Conservation (phyloP, 1,140 invertebrate species). For the Camponotus floridanus region DNA sequence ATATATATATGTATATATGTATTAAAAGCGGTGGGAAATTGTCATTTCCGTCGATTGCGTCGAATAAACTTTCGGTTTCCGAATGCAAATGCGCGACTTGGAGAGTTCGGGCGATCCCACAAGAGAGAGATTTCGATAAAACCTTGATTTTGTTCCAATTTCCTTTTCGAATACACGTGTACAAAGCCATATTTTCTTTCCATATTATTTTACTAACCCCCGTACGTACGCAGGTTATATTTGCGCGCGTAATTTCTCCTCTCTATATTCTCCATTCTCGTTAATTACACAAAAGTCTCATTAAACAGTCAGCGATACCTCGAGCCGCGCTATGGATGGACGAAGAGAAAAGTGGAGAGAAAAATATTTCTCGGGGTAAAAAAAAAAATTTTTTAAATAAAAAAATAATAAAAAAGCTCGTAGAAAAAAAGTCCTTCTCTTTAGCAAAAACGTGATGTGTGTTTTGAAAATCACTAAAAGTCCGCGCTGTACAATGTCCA, state of each 20-base stretch:
- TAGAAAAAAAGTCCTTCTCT: constrained; percentile 24
- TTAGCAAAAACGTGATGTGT: constrained; percentile 30
- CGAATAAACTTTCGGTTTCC: constrained; percentile 6
- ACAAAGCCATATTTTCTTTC: constrained; percentile 10
- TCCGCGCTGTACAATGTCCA: not conserved
- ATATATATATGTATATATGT: not conserved
- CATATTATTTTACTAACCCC: not conserved
- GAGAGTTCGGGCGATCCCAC: too few species aligned
- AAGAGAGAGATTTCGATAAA: constrained; percentile 17
- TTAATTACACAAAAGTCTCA: constrained; percentile 62
- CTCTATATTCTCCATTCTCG: constrained; percentile 25
- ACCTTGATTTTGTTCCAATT: not conserved
- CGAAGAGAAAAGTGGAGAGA: not conserved
- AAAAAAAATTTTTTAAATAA: constrained; percentile 1
- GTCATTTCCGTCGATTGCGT: constrained; percentile 28
- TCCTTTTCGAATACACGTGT: not conserved
- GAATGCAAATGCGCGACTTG: not conserved
- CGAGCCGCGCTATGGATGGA: constrained; percentile 22
- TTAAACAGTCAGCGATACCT: constrained; percentile 52
- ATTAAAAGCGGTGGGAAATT: constrained; percentile 41
- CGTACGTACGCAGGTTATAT: not conserved
- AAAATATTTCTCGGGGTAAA: constrained; percentile 10
- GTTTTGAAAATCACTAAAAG: constrained; percentile 27
- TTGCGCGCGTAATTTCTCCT: constrained; percentile 34
- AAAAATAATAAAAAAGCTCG: constrained; percentile 13